Conservation (phyloP, 2,113 vertebrate genomes). For the Genyomyrus donnyi region DNA sequence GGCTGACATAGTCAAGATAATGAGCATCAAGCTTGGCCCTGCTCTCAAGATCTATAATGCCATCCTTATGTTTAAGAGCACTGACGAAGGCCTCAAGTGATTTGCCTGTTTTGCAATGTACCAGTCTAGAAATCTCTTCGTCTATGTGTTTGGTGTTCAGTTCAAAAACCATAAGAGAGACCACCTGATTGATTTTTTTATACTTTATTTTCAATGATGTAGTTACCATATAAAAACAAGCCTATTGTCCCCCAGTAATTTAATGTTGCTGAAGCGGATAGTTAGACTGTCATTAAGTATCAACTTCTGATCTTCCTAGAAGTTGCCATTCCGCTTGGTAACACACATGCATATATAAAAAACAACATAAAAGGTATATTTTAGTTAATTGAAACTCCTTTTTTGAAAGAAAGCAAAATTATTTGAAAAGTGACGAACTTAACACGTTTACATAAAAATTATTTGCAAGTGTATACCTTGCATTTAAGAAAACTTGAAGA, state of each 20-base stretch:
- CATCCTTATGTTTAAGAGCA: slow-evolving; percentile 97
- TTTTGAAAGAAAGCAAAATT: background rate
- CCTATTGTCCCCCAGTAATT: background rate
- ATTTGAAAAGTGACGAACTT: background rate
- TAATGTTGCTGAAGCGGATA: background rate
- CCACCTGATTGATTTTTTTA: slow-evolving; percentile 8
- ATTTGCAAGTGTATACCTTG: background rate
- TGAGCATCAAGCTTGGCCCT: slow-evolving; percentile 94
- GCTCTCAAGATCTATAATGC: slow-evolving; percentile 98
- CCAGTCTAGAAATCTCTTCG: slow-evolving; percentile 39
- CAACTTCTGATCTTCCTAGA: background rate
- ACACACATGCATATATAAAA: background rate
- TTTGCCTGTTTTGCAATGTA: slow-evolving; percentile 41
- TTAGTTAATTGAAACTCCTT: background rate
- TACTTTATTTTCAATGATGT: background rate
- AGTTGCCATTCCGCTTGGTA: background rate
- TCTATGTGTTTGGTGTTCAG: slow-evolving; percentile 55
- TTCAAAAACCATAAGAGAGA: slow-evolving; percentile 56
- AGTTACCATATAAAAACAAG: background rate
- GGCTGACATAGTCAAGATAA: slow-evolving; percentile 96
- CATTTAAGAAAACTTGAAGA: background rate
- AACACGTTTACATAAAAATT: background rate
- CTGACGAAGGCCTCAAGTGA: slow-evolving; percentile 90
- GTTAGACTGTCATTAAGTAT: background rate
- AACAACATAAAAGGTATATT: background rate